These are phyloP conservation scores for Mastomys natalensis DNA, from an alignment of 2,113 vertebrate species.

Conservation along the genomic window DNA sequence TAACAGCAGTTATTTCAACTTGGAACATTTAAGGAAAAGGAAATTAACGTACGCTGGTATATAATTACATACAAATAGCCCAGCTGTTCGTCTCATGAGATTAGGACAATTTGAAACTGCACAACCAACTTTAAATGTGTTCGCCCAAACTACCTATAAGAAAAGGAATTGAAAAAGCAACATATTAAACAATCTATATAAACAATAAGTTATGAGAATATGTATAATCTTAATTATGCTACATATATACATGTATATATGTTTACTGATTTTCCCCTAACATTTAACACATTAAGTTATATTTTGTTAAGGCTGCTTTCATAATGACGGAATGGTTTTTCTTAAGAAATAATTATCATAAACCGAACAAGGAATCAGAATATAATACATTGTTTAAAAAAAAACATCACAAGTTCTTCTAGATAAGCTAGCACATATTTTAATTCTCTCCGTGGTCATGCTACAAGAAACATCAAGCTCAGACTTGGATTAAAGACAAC, in stretches of 20 bases:
- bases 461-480: neutral
- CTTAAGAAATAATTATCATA: conserved; percentile 14
- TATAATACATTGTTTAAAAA: neutral
- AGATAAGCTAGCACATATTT: conserved; percentile 15
- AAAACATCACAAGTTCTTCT: neutral
- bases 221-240: neutral
- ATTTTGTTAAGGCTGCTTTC: conserved; percentile 16
- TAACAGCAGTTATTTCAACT: conserved; percentile 1
- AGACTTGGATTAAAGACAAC: neutral
- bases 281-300: conserved; percentile 35
- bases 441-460: neutral
- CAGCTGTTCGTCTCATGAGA: rapidly evolving
- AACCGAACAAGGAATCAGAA: neutral
- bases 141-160: conserved; percentile 83
- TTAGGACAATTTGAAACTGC: conserved; percentile 58
- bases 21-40: neutral
- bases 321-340: neutral
- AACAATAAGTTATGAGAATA: neutral
- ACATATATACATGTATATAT: neutral
- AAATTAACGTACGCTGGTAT: conserved; percentile 78
- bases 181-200: conserved; percentile 16
- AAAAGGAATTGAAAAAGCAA: conserved; percentile 43
- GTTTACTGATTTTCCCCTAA: neutral
- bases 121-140: conserved; percentile 81
- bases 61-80: conserved; percentile 81